Base-by-base conservation (phyloP, 1,140 invertebrate species). In the Drosophila setifemur region DNA sequence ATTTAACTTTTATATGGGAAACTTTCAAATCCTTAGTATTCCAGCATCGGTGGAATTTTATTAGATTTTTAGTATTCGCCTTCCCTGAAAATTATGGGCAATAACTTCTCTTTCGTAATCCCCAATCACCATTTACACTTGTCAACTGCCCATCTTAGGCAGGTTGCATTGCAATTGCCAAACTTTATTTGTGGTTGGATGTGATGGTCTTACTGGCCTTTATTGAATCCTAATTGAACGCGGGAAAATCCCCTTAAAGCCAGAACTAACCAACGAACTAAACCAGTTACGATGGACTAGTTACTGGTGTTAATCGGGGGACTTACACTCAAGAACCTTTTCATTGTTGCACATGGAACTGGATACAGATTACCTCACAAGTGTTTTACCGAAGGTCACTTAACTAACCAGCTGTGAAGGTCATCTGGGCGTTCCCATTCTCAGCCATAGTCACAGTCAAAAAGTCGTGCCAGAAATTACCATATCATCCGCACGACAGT, bases 271-370 rank as follows among this genome's bases (percentile, higher is more conserved):
- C 12, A 21, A 26, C 16, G 19, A 19, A 16, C 1, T 5, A 37
- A 60, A 60, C 60, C 25, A 9, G 60, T 49, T 64, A 31, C 3
- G n/a, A 14, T 14, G 9, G 39, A 14, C 7, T 19, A 28, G 4
- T 19, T 8, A 12, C 19, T 19, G n/a, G 11, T 18, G 9, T n/a
- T 19, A 11, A 21, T 18, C 3, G 12, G 6, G n/a, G 18, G 19
- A 47, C 19, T 39, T 29, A 18, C 14, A 6, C 25, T 18, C 7
- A 29, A 64, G 60, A 64, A 64, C 60, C 57, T 49, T 64, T 63
- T 29, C 42, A 61, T 39, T 64, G 18, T 39, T 29, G 25, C 8
- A 21, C n/a, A 14, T 16, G 45, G 6, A 64, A 49, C 60, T 48
- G 40, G 58, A 23, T 60, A 18, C 39, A 14, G 57, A 63, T 64